Evolutionary conservation across 2,888 invertebrate genomes (phyloP).

Genomic region (Seira ritae): DNA sequence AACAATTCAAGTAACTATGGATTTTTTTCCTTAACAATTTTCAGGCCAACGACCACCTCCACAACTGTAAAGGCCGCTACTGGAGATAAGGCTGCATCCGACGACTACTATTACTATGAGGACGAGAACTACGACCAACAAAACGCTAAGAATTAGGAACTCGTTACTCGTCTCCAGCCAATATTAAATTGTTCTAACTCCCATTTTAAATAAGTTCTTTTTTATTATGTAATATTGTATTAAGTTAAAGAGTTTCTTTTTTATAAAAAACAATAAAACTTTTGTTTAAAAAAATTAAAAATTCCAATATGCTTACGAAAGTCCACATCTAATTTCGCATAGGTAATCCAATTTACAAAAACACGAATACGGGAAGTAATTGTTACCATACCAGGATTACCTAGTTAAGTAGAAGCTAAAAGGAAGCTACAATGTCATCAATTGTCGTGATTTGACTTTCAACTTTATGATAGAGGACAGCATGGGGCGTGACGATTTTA

Average conservation of each 20-base stretch:
- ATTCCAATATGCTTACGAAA: slow-evolving; percentile 20
- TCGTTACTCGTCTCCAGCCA: slow-evolving; percentile 60
- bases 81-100: slow-evolving; percentile 60
- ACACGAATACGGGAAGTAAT: neutral
- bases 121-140: slow-evolving; percentile 72
- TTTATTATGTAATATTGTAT: slow-evolving; percentile 33
- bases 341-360: neutral
- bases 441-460: slow-evolving; percentile 1
- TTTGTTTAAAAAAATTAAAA: slow-evolving; percentile 51
- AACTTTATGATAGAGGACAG: slow-evolving; percentile 15
- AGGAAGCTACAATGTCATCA: neutral
- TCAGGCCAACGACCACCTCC: slow-evolving; percentile 56
- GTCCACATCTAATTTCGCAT: too few species aligned
- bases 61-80: slow-evolving; percentile 62
- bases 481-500: slow-evolving; percentile 30
- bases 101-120: slow-evolving; percentile 72
- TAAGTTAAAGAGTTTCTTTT: slow-evolving; percentile 45
- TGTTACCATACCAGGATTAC: too few species aligned
- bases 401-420: neutral
- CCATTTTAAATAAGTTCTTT: slow-evolving; percentile 31
- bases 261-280: slow-evolving; percentile 43
- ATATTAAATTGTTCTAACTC: slow-evolving; percentile 6
- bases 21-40: neutral
- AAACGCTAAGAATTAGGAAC: too few species aligned
- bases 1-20: too few species aligned